Evolutionary conservation across 2,797 vertebrate genomes (phyloP), one percentile per base, ranked within the genome.

Genomic region (Crax fasciolata): DNA sequence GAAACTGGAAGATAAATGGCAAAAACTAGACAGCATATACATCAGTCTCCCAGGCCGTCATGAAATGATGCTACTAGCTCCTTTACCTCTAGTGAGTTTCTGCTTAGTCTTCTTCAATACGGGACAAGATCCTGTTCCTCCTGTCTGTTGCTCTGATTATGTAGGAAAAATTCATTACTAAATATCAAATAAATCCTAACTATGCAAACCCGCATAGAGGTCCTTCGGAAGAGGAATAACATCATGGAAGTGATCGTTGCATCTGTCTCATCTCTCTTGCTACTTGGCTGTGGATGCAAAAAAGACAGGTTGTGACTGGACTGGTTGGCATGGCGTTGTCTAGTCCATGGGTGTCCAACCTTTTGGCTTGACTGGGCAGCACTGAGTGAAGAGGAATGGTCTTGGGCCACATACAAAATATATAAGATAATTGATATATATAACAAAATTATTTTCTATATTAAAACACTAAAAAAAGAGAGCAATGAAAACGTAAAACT

Each of bases 301-400:
- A 59, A 87, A 8, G 49, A 28, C 11, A 72, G 23, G 27, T 46
- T 57, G 11, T 28, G 27, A 13, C 25, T 44, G 23, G 28, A 66
- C 18, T 0, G 0, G 17, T 8, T 48, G 30, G 25, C 23, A 2
- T 57, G 52, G 32, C 10, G 2, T 74, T 38, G 35, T 23, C 66
- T 48, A 8, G 16, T 71, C n/a, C 13, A 14, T 25, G 51, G 21
- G 17, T 65, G 35, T 35, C 35, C 35, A 35, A 35, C 35, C 35
- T 35, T 35, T 35, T 35, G 35, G 35, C 35, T 35, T 35, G 35
- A 35, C 35, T 35, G 35, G 35, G 35, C 35, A 35, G 35, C 35
- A 35, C 35, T 35, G 35, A 35, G 35, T 35, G 35, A 35, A 35
- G 35, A 35, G 35, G 35, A 35, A 35, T 35, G 35, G 35, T 35